These are phyloP conservation scores for Chaetogeoica ovagalla DNA, from an alignment of 2,888 invertebrate genomes.

Conservation along the genomic window DNA sequence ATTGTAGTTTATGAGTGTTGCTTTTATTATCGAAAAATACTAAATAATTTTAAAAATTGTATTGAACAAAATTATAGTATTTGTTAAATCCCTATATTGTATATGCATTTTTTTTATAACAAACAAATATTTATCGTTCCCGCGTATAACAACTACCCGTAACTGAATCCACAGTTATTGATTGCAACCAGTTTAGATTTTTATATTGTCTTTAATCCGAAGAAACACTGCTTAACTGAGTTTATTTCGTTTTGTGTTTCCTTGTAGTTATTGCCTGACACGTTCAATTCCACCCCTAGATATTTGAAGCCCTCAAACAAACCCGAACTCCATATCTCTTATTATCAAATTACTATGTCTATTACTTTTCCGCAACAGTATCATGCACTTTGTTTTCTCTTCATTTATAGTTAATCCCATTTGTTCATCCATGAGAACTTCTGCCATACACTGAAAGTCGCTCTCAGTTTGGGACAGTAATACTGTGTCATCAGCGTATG, in stretches of 20 bases:
- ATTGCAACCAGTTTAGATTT: background rate
- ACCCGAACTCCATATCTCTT: background rate
- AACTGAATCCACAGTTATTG: background rate
- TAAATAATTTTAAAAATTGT: too few species aligned
- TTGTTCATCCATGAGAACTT: constrained; percentile 1
- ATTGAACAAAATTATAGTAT: too few species aligned
- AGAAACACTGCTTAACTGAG: background rate
- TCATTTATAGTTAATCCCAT: background rate
- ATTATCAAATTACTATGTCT: background rate
- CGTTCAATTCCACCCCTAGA: background rate
- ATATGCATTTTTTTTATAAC: too few species aligned
- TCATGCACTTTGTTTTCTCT: background rate
- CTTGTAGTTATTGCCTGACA: background rate
- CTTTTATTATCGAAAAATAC: too few species aligned
- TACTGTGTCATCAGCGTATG: constrained; percentile 5
- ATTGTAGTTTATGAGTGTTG: too few species aligned
- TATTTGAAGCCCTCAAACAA: background rate
- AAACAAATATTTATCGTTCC: too few species aligned
- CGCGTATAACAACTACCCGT: too few species aligned
- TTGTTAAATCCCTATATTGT: too few species aligned
- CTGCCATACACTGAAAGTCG: constrained; percentile 4
- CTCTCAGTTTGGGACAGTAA: constrained; percentile 12
- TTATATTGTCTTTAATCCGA: background rate
- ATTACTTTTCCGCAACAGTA: background rate
- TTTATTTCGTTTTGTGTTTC: background rate